Evolutionary conservation across 2,113 vertebrate genomes (phyloP).

Genomic region (Perca fluviatilis): DNA sequence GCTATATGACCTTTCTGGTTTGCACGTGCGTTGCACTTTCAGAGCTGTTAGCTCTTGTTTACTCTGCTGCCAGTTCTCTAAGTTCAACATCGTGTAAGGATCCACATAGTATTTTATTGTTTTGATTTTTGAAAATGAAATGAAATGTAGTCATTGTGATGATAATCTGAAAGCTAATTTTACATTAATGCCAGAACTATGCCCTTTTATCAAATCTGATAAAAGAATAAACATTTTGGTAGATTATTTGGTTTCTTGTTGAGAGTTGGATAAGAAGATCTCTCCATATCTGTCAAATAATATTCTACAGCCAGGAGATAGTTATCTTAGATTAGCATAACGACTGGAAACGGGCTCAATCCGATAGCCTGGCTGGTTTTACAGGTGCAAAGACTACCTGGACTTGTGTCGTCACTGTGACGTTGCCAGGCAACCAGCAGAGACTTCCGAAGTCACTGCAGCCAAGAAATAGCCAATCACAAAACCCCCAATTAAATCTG

Average conservation of each 20-base stretch:
- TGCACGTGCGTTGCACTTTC: constrained; percentile 2
- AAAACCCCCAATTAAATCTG: neutral
- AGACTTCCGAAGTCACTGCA: neutral
- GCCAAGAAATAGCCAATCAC: neutral
- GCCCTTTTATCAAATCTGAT: neutral
- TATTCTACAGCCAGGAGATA: neutral
- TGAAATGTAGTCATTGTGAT: neutral
- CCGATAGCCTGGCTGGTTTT: neutral
- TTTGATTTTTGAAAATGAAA: neutral
- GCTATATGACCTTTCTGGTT: constrained; percentile 8
- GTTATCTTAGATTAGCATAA: neutral
- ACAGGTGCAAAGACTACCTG: neutral
- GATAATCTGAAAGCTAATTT: neutral
- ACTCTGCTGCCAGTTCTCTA: neutral
- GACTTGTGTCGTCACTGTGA: neutral
- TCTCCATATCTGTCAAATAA: neutral
- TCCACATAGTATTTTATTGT: neutral
- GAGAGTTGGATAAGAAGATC: neutral
- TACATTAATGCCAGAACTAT: neutral
- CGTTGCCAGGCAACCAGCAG: neutral
- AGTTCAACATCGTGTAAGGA: neutral
- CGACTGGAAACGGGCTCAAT: neutral
- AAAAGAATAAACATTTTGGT: neutral
- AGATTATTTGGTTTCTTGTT: neutral
- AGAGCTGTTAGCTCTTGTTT: neutral